Base-by-base conservation (phyloP, 2,888 invertebrate genomes). In the Parelbella ahira region DNA sequence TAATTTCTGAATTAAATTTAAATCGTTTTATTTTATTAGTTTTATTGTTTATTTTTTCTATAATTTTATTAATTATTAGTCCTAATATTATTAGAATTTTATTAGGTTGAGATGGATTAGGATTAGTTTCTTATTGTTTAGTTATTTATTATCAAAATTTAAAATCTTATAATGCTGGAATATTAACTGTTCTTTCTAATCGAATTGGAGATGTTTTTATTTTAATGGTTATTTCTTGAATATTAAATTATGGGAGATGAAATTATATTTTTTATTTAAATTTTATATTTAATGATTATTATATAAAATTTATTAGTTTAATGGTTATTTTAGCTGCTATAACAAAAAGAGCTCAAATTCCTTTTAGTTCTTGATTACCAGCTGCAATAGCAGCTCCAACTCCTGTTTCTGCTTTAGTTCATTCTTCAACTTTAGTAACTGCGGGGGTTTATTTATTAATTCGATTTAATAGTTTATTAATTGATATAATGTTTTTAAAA, bases 281-380 rank as follows among this genome's bases (percentile, higher is more conserved):
- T 54, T 79, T 88, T 74, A 87, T 89, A 62, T 63, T 60, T 52
- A 71, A 60, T 70, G 75, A 82, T 76, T 73, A 41, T 51, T 57
- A 55, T 44, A 89, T 89, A 66, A 53, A 52, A 55, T 60, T 89
- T 57, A 70, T 88, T 70, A 63, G 67, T 0, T 4, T 53, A n/a
- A 77, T 89, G 58, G 63, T 88, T 49, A 76, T 83, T 64, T 71
- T 88, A 54, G 91, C 91, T 0, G 88, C 89, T 37, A 90, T 93
- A 81, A 93, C 93, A 46, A 94, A 94, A 77, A 94, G 93, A 54
- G 94, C 93, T 64, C 93, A 94, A 75, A 90, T 94, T 88, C 93
- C 94, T 29, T 94, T 94, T 91, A 93, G 92, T 48, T 89, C 92
- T 28, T 94, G 93, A 58, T 73, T 93, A 32, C 94, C 94, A 0